A percentile compares a stretch with the other conserved stretches of the same genome.
Conservation (phyloP, 2,113 vertebrate genomes). For the Poecile atricapillus region DNA sequence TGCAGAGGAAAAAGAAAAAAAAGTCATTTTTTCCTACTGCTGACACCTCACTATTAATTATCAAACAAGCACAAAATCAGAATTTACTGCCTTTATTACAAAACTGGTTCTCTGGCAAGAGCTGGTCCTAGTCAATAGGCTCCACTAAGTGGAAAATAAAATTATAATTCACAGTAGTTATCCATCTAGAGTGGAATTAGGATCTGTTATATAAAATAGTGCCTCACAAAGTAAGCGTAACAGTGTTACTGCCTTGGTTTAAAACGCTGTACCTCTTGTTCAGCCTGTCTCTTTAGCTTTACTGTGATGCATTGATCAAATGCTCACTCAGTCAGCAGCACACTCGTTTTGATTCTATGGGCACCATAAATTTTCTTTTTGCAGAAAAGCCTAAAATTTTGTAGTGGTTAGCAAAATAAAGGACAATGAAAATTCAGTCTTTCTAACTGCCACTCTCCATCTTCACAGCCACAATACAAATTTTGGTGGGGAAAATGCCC, state of each 20-base stretch:
- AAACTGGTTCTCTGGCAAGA: slow-evolving; percentile 38
- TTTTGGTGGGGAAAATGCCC: neutral
- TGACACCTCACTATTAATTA: slow-evolving; percentile 41
- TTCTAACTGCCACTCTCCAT: neutral
- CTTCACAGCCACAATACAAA: neutral
- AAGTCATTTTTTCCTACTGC: neutral
- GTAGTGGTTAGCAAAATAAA: neutral
- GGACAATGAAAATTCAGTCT: neutral
- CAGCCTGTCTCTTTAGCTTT: neutral
- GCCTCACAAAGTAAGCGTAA: neutral
- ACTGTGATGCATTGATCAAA: neutral
- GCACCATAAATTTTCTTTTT: neutral
- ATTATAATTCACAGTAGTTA: slow-evolving; percentile 40
- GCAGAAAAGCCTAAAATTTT: slow-evolving; percentile 1
- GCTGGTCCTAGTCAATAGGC: slow-evolving; percentile 9
- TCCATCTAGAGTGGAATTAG: neutral
- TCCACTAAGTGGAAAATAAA: slow-evolving; percentile 45
- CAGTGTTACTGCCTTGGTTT: neutral
- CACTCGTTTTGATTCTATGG: neutral
- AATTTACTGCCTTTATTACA: slow-evolving; percentile 44
- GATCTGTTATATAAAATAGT: slow-evolving; percentile 9
- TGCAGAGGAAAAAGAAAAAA: neutral
- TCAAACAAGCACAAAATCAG: slow-evolving; percentile 44
- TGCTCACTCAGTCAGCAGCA: neutral
- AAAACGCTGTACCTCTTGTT: neutral